phyloP scores from a whole-genome alignment of 2,797 vertebrate species.

The Erpetoichthys calabaricus region DNA sequence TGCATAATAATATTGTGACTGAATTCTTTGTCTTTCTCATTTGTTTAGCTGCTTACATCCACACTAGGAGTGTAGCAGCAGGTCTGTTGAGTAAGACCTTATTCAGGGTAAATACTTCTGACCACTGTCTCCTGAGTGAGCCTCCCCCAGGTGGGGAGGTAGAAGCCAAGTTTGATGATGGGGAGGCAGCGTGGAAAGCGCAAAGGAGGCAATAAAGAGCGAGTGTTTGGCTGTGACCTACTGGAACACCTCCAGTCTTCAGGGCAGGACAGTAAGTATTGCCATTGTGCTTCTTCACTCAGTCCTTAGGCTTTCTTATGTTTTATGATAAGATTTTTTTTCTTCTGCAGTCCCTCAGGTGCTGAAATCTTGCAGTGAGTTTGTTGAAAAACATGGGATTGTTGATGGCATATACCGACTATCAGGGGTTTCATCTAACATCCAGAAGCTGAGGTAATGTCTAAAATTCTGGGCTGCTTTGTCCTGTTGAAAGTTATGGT shows the following conservation, averaged over 20 bases:
- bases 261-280: conserved; percentile 66
- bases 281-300: neutral
- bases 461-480: no score
- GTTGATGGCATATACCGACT: conserved; percentile 88
- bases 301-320: neutral
- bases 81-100: no score
- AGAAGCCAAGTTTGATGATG: conserved; percentile 39
- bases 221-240: conserved; percentile 84
- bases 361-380: conserved; percentile 68
- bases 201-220: conserved; percentile 58
- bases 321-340: neutral
- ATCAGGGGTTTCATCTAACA: conserved; percentile 87
- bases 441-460: conserved; percentile 69
- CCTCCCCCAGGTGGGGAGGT: conserved; percentile 1
- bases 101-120: neutral
- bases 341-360: conserved; percentile 69
- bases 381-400: conserved; percentile 74
- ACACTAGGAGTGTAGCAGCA: no score
- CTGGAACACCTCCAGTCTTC: conserved; percentile 60
- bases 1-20: no score
- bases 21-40: no score
- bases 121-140: neutral
- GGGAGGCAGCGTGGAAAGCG: conserved; percentile 53
- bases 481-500: no score
- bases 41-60: no score